A percentile compares a stretch with the other conserved stretches of the same genome.
phyloP scores from a whole-genome alignment of 2,113 vertebrate genomes.

The Illadopsis cleaveri region DNA sequence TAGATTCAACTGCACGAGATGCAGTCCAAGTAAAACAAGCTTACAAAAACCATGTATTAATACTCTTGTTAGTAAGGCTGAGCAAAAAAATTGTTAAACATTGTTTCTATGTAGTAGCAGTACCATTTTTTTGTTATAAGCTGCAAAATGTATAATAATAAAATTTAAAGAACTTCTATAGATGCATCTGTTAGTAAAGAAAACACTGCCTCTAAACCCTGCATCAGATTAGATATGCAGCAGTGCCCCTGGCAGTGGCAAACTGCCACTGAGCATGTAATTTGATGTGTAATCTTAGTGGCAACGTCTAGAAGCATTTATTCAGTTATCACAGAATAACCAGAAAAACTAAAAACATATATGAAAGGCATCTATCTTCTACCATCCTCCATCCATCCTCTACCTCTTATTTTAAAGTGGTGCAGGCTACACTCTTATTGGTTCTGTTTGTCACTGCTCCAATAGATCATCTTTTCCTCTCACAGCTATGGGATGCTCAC shows the following conservation, averaged over 20 bases:
- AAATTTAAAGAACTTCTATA: not conserved
- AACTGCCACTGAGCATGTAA: not conserved
- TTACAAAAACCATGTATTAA: not conserved
- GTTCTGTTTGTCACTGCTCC: not conserved
- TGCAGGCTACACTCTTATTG: not conserved
- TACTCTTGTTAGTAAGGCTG: not conserved
- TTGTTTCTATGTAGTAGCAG: not conserved
- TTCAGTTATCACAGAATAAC: not conserved
- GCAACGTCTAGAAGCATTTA: not conserved
- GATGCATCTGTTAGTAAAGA: not conserved
- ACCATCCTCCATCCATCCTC: not conserved
- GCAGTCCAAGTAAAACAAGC: not conserved
- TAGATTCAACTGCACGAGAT: not conserved
- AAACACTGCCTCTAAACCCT: not conserved
- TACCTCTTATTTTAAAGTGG: not conserved
- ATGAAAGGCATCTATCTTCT: not conserved
- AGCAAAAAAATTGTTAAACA: not conserved
- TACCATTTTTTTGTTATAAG: not conserved
- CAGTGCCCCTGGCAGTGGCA: not conserved
- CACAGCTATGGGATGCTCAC: fast-evolving
- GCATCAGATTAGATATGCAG: not conserved
- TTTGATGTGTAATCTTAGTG: not conserved
- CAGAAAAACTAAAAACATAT: not conserved
- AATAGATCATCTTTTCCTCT: not conserved
- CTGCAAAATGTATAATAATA: not conserved